Conservation (phyloP, 1,140 invertebrate genomes). For the Episyrphus balteatus region DNA sequence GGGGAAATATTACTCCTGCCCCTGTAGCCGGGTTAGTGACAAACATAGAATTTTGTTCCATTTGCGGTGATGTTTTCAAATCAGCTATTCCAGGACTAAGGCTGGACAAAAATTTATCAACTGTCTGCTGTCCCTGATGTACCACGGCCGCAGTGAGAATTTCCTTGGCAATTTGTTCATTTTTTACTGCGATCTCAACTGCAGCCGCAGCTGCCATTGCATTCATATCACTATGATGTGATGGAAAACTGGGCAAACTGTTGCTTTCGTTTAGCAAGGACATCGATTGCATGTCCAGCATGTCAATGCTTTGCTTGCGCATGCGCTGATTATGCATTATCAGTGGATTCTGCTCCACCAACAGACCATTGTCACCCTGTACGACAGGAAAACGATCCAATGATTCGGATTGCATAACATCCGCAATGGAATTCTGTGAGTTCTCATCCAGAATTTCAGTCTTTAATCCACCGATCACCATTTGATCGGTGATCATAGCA, state of each 20-base stretch:
- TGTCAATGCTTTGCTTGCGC: conserved; percentile 27
- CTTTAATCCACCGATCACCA: conserved; percentile 42
- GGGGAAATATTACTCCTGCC: conserved; percentile 1
- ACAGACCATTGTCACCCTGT: background rate
- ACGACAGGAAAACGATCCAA: conserved; percentile 1
- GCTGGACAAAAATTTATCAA: background rate
- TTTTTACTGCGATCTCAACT: conserved; percentile 45
- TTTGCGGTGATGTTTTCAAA: no score
- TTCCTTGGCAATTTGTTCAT: conserved; percentile 35
- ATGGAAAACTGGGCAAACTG: conserved; percentile 26
- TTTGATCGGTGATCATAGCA: conserved; percentile 30
- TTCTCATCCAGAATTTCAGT: conserved; percentile 60
- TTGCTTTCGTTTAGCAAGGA: conserved; percentile 7
- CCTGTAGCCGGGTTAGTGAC: conserved; percentile 17
- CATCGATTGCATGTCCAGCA: conserved; percentile 27
- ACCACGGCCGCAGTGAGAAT: conserved; percentile 9
- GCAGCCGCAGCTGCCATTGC: conserved; percentile 22
- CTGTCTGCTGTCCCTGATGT: conserved; percentile 22
- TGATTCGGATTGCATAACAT: conserved; percentile 13
- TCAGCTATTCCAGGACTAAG: no score
- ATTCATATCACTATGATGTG: conserved; percentile 10
- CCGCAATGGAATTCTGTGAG: conserved; percentile 46
- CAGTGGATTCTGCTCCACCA: conserved; percentile 23
- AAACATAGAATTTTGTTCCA: no score
- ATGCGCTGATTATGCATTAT: conserved; percentile 21